Evolutionary conservation across 2,113 vertebrate genomes (phyloP), one percentile per base, ranked within the genome.

Genomic region (Ophthalmolycus amberensis): DNA sequence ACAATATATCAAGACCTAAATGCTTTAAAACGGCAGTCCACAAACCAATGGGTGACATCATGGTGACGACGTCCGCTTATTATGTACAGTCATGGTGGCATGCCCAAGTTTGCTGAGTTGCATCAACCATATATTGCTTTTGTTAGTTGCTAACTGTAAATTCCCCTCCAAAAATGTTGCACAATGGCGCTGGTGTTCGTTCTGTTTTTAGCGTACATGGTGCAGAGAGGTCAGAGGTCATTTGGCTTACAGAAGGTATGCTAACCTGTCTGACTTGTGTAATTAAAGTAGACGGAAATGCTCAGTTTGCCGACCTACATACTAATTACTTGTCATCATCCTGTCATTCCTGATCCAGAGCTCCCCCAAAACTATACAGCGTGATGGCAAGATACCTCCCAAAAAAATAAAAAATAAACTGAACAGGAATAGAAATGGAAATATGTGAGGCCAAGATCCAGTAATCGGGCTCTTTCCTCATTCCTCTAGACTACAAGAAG

Each of bases 401-500:
- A 25, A 60, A 81, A 80, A 74, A 69, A 25, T 11, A 9, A 9
- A 9, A 52, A 52, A 8, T 25, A 12, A 27, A 56, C 18, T 9
- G n/a, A 58, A 27, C 22, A 56, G 22, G 56, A 67, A 20, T 62
- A 56, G 10, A 67, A 79, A 46, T 27, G 83, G 38, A 91, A 89
- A 73, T 38, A 56, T 60, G 16, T 42, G 52, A 74, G 14, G 66
- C 8, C 40, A 9, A 58, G 14, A 27, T 67, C 50, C 32, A 32
- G 25, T 15, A 46, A 79, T 77, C 12, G 0, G 10, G 11, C 20
- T 42, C 44, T 48, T 6, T 58, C 29, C 25, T 63, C 22, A 5
- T 63, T 71, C 25, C 37, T 42, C 38, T 32, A 25, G 25, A 25
- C 25, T 27, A 63, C 14, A 16, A 16, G 37, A 56, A 27, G 50